Evolutionary conservation across 2,888 invertebrate genomes (phyloP).

Genomic region (Synanthedon andrenaeformis): DNA sequence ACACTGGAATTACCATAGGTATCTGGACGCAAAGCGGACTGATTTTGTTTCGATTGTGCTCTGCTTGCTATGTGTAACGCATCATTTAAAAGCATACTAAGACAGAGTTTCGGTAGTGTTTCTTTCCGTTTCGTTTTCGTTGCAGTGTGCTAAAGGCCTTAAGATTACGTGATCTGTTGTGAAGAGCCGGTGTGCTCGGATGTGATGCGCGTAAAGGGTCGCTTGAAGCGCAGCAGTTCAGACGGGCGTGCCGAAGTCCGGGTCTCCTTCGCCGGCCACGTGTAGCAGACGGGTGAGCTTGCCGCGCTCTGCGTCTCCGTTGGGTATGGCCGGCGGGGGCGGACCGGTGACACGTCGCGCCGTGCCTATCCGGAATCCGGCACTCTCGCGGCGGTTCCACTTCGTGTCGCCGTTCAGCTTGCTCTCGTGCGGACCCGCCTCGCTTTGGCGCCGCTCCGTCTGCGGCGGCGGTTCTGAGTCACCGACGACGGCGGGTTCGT

Average conservation of each 20-base stretch:
- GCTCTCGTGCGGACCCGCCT: slow-evolving; percentile 15
- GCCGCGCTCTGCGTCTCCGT: slow-evolving; percentile 27
- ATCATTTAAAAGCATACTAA: too few relatives aligned
- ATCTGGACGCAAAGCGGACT: too few relatives aligned
- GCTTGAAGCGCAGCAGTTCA: slow-evolving; percentile 25
- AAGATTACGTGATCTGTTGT: too few relatives aligned
- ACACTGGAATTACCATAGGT: too few relatives aligned
- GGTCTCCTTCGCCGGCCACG: slow-evolving; percentile 72
- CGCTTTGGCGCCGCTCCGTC: slow-evolving; percentile 7
- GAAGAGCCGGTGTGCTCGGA: too few relatives aligned
- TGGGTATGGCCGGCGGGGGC: slow-evolving; percentile 17
- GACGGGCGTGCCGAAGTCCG: slow-evolving; percentile 77
- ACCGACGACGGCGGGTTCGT: slow-evolving; percentile 22
- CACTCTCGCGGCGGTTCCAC: slow-evolving; percentile 42
- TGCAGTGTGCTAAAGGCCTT: too few relatives aligned
- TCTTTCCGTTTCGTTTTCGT: too few relatives aligned
- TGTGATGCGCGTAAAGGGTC: too few relatives aligned
- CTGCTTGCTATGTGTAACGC: too few relatives aligned
- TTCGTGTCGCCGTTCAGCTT: slow-evolving; percentile 41
- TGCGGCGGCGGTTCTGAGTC: slow-evolving; percentile 6
- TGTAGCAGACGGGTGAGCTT: slow-evolving; percentile 22
- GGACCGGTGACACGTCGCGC: slow-evolving; percentile 47
- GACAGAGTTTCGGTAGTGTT: too few relatives aligned
- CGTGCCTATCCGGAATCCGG: slow-evolving; percentile 49
- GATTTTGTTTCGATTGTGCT: too few relatives aligned